These are phyloP conservation scores for Aptenodytes patagonicus DNA, from an alignment of 2,113 vertebrate species.

Conservation along the genomic window DNA sequence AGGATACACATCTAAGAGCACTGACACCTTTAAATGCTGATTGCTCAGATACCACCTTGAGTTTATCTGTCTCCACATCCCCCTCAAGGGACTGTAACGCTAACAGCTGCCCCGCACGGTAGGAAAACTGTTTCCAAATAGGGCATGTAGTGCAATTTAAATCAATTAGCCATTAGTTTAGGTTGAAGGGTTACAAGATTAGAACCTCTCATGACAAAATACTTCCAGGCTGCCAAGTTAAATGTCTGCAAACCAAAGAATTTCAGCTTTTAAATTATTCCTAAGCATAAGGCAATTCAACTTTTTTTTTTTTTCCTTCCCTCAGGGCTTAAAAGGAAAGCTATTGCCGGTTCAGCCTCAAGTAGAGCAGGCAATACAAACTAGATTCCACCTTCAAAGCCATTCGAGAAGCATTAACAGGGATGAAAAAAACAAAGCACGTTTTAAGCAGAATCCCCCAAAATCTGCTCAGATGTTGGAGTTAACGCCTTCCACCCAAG, in stretches of 20 bases:
- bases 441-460: background rate
- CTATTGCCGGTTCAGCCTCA: background rate
- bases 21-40: background rate
- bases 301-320: background rate
- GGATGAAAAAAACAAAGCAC: background rate
- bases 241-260: background rate
- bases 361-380: background rate
- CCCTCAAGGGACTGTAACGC: background rate
- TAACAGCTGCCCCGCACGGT: background rate
- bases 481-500: background rate
- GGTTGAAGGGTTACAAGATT: background rate
- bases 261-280: background rate
- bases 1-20: accelerated
- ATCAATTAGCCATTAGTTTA: background rate
- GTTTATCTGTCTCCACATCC: background rate
- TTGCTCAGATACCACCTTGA: background rate
- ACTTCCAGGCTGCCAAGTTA: background rate
- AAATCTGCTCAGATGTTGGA: background rate
- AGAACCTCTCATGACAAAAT: background rate
- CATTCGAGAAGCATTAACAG: no score
- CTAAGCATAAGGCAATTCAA: background rate
- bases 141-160: background rate
- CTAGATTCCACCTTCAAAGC: background rate
- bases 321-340: background rate
- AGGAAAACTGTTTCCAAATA: background rate